phyloP scores from a whole-genome alignment of 2,888 invertebrate genomes.

The Allolobophora icterica region DNA sequence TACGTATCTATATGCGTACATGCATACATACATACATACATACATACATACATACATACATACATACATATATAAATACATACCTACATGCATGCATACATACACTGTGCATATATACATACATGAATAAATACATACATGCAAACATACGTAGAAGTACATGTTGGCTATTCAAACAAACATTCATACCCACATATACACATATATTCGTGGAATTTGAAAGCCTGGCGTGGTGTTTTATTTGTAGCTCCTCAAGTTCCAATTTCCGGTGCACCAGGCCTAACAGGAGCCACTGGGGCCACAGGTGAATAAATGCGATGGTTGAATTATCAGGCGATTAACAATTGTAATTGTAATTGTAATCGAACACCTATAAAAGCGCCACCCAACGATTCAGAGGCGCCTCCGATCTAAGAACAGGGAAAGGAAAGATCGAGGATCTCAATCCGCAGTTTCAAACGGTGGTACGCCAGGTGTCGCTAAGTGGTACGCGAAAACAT shows the following conservation, averaged over 20 bases:
- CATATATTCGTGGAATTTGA: no score
- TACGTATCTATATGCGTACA: no score
- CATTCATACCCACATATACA: neutral
- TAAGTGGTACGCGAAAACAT: no score
- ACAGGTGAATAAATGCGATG: neutral
- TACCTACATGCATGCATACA: neutral
- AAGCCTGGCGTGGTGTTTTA: no score
- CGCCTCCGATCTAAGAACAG: no score
- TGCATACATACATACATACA: no score
- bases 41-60: neutral
- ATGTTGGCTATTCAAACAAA: neutral
- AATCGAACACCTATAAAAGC: no score
- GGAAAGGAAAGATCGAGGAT: no score
- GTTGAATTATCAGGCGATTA: neutral
- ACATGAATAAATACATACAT: neutral
- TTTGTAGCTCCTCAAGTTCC: neutral
- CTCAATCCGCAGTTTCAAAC: no score
- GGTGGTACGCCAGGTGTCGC: no score
- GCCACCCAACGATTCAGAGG: no score
- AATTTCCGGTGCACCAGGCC: neutral
- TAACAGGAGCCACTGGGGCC: neutral
- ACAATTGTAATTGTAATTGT: no score
- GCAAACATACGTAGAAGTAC: neutral
- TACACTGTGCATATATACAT: neutral
- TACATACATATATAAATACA: neutral